Percentiles rank a stretch among this genome's conserved stretches.
Conservation (phyloP, 2,888 invertebrate genomes). For the Sphaerophoria taeniata region DNA sequence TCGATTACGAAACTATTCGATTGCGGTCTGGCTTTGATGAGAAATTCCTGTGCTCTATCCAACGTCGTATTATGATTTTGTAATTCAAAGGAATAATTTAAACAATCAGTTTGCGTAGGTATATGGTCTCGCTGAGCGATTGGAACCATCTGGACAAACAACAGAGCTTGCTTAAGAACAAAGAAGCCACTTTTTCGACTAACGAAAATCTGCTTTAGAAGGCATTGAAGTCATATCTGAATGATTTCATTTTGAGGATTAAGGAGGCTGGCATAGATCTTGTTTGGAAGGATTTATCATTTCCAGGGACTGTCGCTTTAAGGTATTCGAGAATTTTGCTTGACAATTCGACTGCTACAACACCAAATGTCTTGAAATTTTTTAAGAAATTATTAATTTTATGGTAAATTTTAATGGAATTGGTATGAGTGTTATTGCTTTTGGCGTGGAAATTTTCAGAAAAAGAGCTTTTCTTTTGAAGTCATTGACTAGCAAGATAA, state of each 20-base stretch:
- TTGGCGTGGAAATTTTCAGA: not conserved
- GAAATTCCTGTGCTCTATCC: constrained; percentile 9
- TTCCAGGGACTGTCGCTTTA: not conserved
- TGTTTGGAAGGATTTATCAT: not conserved
- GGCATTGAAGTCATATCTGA: not conserved
- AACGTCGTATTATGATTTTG: not conserved
- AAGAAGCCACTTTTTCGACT: not conserved
- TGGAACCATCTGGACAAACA: constrained; percentile 1
- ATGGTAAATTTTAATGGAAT: constrained; percentile 10
- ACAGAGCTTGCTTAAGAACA: not conserved
- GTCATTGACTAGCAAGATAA: too few species aligned
- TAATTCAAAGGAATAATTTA: not conserved
- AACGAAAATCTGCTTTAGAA: not conserved
- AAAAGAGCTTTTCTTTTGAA: too few species aligned
- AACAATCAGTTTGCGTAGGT: not conserved
- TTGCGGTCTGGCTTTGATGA: not conserved
- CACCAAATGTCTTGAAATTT: not conserved
- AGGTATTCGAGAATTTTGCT: not conserved
- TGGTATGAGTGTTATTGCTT: not conserved
- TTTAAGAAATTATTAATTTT: constrained; percentile 1
- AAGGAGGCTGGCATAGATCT: not conserved
- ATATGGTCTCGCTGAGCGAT: not conserved
- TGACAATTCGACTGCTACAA: not conserved
- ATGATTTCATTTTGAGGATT: not conserved
- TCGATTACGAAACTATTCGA: constrained; percentile 7